Evolutionary conservation across 23 tunicate species (phyloP), one percentile per base, ranked within the genome.

Genomic region (Ascidia mentula): DNA sequence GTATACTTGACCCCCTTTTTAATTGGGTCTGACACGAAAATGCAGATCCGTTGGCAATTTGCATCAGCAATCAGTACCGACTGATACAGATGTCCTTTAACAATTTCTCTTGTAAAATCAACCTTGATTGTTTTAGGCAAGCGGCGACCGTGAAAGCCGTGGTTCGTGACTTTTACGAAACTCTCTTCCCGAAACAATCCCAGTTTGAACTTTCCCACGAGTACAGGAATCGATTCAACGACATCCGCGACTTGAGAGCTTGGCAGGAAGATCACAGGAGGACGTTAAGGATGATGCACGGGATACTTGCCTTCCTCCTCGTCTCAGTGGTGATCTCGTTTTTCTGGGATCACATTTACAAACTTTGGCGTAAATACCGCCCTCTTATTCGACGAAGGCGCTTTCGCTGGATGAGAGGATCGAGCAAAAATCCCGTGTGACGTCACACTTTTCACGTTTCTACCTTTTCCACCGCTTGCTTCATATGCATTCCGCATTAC

Each of bases 101-200:
- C n/a, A n/a, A n/a, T n/a, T n/a, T n/a, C n/a, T n/a, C n/a, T n/a
- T n/a, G n/a, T n/a, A 15, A 74, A 74, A 17, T 31, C 72, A 71
- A 18, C 72, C 72, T 76, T 76, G 17, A 24, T 73, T 34, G 72
- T 75, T 79, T 31, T 84, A 93, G 98, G 59, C 80, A 76, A 13
- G 93, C 84, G 0, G 74, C 85, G 0, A 93, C 91, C 33, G 77
- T 93, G 32, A 84, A 89, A 78, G 89, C 90, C 3, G 98, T 88
- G 7, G 28, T 93, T 22, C 93, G 83, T 9, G 98, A 93, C 40
- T 84, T 93, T 77, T 88, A 85, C 45, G 93, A 88, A 46, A 85
- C 89, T 4, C 40, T 93, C 34, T 88, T 85, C 74, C 98, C 98
- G 18, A 72, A 18, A 28, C 88, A 77, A 45, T 93, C 98, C 30